phyloP scores from a whole-genome alignment of 92 coral and sea anemone genomes.

The Parazoanthus darwini region DNA sequence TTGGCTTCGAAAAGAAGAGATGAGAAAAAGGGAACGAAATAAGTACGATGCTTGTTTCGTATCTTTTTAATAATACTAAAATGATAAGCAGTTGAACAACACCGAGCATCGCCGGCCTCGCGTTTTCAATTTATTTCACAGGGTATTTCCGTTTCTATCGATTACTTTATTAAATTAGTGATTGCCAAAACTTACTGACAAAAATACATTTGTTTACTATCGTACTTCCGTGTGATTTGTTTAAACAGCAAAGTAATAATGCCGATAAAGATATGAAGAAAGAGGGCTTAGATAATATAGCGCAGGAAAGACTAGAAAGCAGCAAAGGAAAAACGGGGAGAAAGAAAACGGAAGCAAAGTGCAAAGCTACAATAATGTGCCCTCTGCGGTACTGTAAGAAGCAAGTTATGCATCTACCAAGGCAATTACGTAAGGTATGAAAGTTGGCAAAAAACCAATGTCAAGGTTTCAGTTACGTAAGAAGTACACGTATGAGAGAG shows the following conservation, averaged over 20 bases:
- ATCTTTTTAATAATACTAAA: no score
- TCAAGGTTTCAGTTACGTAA: slow-evolving; percentile 23
- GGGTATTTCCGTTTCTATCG: no score
- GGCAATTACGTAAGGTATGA: slow-evolving; percentile 4
- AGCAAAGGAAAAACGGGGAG: slow-evolving; percentile 20
- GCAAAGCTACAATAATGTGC: slow-evolving; percentile 9
- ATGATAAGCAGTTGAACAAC: no score
- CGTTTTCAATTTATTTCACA: no score
- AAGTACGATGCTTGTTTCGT: no score
- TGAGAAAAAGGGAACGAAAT: slow-evolving; percentile 6
- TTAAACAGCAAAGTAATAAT: neutral
- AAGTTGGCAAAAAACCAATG: slow-evolving; percentile 17
- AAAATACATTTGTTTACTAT: no score
- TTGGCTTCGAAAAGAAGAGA: slow-evolving; percentile 8
- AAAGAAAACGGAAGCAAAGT: slow-evolving; percentile 40
- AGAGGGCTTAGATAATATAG: neutral
- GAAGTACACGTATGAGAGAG: slow-evolving; percentile 21
- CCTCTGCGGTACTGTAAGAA: slow-evolving; percentile 16
- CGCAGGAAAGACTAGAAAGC: neutral
- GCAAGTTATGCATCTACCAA: slow-evolving; percentile 28
- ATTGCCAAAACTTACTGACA: no score
- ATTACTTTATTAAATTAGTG: no score
- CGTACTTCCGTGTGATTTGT: no score
- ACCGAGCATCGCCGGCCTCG: no score
- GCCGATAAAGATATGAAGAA: slow-evolving; percentile 13